Evolutionary conservation across 2,113 vertebrate species (phyloP).

Genomic region (Origma solitaria): DNA sequence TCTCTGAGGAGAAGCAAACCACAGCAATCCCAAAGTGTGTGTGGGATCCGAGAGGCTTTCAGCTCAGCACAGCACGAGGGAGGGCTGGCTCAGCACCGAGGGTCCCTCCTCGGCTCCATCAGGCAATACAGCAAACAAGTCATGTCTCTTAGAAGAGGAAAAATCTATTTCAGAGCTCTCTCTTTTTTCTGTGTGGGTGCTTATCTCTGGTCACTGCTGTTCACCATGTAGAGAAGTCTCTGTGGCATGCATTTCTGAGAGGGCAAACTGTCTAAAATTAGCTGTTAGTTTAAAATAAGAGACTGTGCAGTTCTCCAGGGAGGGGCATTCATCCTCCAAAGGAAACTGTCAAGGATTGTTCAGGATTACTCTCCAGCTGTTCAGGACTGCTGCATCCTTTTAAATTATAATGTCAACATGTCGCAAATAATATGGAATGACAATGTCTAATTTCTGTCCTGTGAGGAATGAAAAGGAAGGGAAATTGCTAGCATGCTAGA

Average conservation of each 20-base stretch:
- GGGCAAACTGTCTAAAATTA: slow-evolving; percentile 63
- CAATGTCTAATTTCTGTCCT: slow-evolving; percentile 65
- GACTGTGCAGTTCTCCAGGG: slow-evolving; percentile 46
- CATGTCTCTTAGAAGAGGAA: slow-evolving; percentile 33
- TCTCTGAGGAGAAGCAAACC: not conserved
- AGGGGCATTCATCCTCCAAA: slow-evolving; percentile 61
- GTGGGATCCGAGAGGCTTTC: not conserved
- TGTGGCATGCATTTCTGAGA: slow-evolving; percentile 50
- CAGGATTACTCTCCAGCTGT: slow-evolving; percentile 68
- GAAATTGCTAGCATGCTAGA: slow-evolving; percentile 39
- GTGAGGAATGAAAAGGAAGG: slow-evolving; percentile 56
- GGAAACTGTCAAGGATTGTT: slow-evolving; percentile 64
- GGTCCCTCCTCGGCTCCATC: not conserved
- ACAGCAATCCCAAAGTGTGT: not conserved
- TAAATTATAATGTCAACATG: slow-evolving; percentile 65
- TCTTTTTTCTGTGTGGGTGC: slow-evolving; percentile 53
- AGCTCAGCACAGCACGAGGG: not conserved
- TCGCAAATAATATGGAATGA: slow-evolving; percentile 52
- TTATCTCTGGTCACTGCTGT: slow-evolving; percentile 63
- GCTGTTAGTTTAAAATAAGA: slow-evolving; percentile 60
- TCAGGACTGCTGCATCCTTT: slow-evolving; percentile 64
- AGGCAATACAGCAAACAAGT: slow-evolving; percentile 18
- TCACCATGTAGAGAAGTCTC: slow-evolving; percentile 50
- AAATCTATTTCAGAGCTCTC: slow-evolving; percentile 30
- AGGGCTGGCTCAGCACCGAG: not conserved